Evolutionary conservation across 2,797 vertebrate species (phyloP), one percentile per base, ranked within the genome.

Genomic region (Scleropages formosus): DNA sequence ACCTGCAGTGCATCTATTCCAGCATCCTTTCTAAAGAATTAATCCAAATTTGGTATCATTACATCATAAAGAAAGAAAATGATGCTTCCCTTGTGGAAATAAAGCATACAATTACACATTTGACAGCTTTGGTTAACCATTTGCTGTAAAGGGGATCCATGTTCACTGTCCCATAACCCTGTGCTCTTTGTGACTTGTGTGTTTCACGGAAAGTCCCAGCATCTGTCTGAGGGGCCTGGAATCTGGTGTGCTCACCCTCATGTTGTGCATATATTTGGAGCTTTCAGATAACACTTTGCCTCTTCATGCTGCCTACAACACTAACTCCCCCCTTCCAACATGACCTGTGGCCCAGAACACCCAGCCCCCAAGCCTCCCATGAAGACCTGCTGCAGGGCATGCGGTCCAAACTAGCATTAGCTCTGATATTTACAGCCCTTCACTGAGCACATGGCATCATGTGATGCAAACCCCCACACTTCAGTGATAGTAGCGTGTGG

Each of bases 31-130:
- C 76, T 53, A 27, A 74, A 15, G 22, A 65, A 16, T 72, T 64
- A 70, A 69, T 64, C 80, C 72, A 70, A 53, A 46, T 63, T 39
- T 51, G 61, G 61, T 26, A 31, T 72, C 73, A 78, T 72, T 53
- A 74, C 27, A 44, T 63, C 78, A 61, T 56, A 15, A 20, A n/a
- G 18, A 16, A 56, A 56, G 4, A 18, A 6, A 16, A 15, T 39
- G 44, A 22, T 6, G 31, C 39, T 39, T 39, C 31, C 6, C 31
- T 39, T 6, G 31, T 39, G 47, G 20, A 20, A 49, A 12, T 67
- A 22, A 62, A 69, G 58, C 73, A 24, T 0, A 58, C 31, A 74
- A 60, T 20, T 73, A 73, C 24, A 20, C 31, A 20, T 78, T 60
- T 0, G 8, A 11, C 8, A 15, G 49, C 18, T 65, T 31, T 77